Conservation (phyloP, 2,797 vertebrate genomes). For the Myotis findleyi region DNA sequence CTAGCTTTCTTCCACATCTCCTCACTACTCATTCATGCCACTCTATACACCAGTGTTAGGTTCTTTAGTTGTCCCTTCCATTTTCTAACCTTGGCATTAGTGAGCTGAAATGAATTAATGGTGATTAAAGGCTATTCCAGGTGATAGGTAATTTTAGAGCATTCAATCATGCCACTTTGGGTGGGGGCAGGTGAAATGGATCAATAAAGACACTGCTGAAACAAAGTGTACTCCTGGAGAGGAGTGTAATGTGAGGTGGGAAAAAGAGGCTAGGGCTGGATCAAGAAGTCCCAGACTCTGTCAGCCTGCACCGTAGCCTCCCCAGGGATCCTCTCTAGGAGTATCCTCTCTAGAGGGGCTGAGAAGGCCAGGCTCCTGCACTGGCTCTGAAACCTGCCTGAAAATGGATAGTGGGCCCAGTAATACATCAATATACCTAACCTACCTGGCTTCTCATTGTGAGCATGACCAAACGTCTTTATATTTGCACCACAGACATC, state of each 20-base stretch:
- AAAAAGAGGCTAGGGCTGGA: neutral
- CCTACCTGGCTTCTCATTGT: neutral
- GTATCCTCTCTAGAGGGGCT: neutral
- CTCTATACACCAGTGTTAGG: neutral
- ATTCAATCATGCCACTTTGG: neutral
- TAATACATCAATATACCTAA: neutral
- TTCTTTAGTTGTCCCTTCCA: neutral
- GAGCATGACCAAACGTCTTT: neutral
- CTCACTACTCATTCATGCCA: neutral
- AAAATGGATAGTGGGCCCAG: neutral
- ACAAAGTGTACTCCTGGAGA: neutral
- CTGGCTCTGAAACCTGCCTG: neutral
- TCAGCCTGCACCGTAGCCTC: neutral
- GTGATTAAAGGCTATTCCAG: conserved; percentile 16
- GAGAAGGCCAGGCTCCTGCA: neutral
- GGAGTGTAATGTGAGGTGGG: neutral
- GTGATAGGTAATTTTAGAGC: neutral
- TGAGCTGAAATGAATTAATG: neutral
- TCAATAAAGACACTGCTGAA: neutral
- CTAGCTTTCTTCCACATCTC: neutral
- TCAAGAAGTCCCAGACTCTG: too few relatives aligned
- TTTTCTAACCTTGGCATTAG: neutral
- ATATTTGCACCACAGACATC: neutral
- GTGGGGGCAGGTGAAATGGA: neutral
- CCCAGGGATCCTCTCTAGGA: neutral